A percentile compares a stretch with the other conserved stretches of the same genome.
Conservation (phyloP, 2,113 vertebrate species). For the Cichladusa arquata region DNA sequence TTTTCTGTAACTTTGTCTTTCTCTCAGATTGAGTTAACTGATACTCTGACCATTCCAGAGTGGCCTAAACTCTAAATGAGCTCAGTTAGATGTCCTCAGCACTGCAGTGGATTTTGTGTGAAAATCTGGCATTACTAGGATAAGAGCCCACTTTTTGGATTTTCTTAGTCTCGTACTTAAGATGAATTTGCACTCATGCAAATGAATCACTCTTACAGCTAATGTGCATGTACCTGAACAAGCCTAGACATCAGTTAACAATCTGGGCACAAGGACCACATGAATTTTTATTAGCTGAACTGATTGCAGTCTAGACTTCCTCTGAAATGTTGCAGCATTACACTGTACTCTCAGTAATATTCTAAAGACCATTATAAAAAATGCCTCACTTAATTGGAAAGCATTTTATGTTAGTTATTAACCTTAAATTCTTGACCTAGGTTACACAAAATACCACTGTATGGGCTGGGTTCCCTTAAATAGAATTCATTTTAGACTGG, state of each 20-base stretch:
- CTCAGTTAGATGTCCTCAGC: background rate
- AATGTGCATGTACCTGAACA: background rate
- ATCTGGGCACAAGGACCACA: background rate
- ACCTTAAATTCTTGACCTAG: background rate
- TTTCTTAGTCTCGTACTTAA: background rate
- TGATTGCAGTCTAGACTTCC: background rate
- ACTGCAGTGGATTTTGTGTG: background rate
- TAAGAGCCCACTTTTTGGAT: background rate
- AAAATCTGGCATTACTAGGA: background rate
- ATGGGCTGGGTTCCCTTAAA: background rate
- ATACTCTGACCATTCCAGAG: background rate
- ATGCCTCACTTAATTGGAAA: background rate
- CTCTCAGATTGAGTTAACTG: background rate
- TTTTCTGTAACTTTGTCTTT: background rate
- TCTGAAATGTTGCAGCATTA: background rate
- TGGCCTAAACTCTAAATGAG: background rate
- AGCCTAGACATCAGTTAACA: background rate
- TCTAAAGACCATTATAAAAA: background rate
- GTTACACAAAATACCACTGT: background rate
- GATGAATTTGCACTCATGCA: background rate
- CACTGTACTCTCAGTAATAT: background rate
- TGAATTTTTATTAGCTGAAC: background rate
- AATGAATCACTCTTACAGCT: background rate
- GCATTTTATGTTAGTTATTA: slow-evolving; percentile 2
- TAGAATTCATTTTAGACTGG: background rate